These are phyloP conservation scores for Pseudococcus viburni DNA, from an alignment of 2,888 invertebrate species.

Conservation along the genomic window DNA sequence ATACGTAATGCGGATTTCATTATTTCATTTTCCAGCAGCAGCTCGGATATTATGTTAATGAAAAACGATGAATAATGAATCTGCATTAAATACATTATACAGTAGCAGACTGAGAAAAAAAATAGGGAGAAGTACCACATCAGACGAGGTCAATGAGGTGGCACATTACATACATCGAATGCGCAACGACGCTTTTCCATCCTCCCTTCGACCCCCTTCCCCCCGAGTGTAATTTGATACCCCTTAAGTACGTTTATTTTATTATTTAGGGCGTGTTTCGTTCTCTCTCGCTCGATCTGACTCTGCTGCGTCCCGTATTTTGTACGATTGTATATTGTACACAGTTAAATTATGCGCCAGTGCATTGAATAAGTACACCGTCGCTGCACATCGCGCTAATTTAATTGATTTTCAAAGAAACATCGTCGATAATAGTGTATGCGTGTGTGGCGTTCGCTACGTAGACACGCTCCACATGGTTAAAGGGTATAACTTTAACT, in stretches of 20 bases:
- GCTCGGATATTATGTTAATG: slow-evolving; percentile 3
- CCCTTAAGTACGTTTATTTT: slow-evolving; percentile 59
- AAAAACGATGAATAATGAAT: slow-evolving; percentile 44
- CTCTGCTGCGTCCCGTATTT: not conserved
- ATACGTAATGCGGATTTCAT: slow-evolving; percentile 21
- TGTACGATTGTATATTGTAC: not conserved
- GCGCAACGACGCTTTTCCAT: slow-evolving; percentile 40
- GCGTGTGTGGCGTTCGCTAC: not conserved
- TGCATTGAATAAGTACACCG: not conserved
- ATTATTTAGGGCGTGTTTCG: slow-evolving; percentile 53
- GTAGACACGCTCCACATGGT: not conserved
- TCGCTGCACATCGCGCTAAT: slow-evolving; percentile 45
- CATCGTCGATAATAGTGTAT: slow-evolving; percentile 9
- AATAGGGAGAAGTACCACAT: not conserved
- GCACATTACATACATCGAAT: slow-evolving; percentile 33
- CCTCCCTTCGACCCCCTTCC: not conserved
- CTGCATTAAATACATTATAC: not conserved
- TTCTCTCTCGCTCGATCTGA: not conserved
- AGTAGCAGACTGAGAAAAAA: not conserved
- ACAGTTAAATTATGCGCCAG: slow-evolving; percentile 30
- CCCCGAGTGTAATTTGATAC: slow-evolving; percentile 8
- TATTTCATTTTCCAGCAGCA: not conserved
- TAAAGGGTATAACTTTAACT: not conserved
- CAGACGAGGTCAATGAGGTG: slow-evolving; percentile 56
- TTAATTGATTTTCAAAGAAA: slow-evolving; percentile 51